Conservation (phyloP, 2,113 vertebrate genomes). For the Holacanthus passer region DNA sequence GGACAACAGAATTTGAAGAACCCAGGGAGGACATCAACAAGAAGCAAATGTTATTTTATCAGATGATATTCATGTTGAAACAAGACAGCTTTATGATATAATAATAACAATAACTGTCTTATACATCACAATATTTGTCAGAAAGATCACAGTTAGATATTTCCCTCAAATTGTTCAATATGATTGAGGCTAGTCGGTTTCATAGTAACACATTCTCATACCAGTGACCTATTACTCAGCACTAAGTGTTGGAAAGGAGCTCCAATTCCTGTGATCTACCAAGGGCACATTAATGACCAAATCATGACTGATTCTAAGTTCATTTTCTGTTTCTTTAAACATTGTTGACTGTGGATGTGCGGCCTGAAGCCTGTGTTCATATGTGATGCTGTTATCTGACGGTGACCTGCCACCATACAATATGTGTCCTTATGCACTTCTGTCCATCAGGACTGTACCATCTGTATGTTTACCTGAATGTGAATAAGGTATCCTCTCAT, state of each 20-base stretch:
- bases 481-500: constrained; percentile 17
- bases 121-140: background rate
- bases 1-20: too few species aligned
- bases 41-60: too few species aligned
- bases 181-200: background rate
- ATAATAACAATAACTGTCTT: too few species aligned
- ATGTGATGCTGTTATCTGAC: background rate
- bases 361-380: background rate
- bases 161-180: background rate
- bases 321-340: background rate
- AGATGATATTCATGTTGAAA: too few species aligned
- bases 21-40: too few species aligned
- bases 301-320: too few species aligned
- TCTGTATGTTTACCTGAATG: constrained; percentile 7
- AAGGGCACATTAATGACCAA: background rate
- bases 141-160: background rate
- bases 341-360: background rate
- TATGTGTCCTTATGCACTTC: background rate
- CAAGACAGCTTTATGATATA: too few species aligned
- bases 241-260: background rate
- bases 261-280: background rate
- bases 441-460: background rate
- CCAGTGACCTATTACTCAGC: background rate
- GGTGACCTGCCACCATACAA: background rate
- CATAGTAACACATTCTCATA: background rate